Evolutionary conservation across 2,113 vertebrate genomes (phyloP).

Genomic region (Prionailurus bengalensis): DNA sequence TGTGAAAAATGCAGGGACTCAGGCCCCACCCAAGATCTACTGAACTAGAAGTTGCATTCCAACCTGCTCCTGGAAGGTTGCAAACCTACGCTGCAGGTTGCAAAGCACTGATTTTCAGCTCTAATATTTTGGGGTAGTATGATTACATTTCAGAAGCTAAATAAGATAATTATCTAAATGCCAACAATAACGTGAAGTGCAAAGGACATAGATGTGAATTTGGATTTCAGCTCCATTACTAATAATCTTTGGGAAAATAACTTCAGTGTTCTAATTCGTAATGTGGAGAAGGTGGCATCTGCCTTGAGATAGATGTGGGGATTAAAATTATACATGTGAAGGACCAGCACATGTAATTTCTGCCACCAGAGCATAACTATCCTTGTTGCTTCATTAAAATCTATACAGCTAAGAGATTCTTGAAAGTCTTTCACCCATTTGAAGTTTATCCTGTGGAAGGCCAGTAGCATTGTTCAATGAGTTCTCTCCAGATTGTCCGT

Average conservation of each 20-base stretch:
- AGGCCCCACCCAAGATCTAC: not conserved
- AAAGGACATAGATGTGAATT: not conserved
- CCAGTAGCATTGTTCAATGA: not conserved
- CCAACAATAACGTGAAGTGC: not conserved
- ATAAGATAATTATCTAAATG: not conserved
- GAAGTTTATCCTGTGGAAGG: not conserved
- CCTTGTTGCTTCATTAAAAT: not conserved
- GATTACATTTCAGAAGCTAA: not conserved
- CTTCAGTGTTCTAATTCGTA: not conserved
- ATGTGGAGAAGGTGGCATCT: not conserved
- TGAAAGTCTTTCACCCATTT: not conserved
- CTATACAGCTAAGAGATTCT: not conserved
- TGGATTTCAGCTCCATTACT: not conserved
- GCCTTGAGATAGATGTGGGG: not conserved
- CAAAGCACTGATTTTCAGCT: not conserved
- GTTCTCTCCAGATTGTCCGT: not conserved
- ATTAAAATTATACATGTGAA: not conserved
- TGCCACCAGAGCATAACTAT: not conserved
- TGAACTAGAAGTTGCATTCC: not conserved
- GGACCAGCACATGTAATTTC: not conserved
- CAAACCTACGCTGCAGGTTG: not conserved
- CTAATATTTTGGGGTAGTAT: slow-evolving; percentile 12
- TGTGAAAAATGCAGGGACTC: not conserved
- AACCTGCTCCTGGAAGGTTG: not conserved
- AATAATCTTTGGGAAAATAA: not conserved